Conservation (phyloP, 2,113 vertebrate genomes). For the Peromyscus leucopus region DNA sequence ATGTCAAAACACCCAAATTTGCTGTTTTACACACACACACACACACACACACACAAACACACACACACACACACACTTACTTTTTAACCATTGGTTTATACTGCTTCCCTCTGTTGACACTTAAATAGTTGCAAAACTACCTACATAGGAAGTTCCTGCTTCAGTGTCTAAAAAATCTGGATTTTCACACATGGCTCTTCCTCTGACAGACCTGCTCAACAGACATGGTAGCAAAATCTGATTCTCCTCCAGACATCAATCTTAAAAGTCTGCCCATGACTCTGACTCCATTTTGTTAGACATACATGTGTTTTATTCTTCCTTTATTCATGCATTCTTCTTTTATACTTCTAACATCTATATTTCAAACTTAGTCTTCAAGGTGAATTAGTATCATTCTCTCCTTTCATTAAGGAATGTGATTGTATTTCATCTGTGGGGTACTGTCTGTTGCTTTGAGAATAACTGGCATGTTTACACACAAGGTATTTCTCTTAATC, state of each 20-base stretch:
- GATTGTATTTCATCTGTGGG: neutral
- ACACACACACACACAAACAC: neutral
- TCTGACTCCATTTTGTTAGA: neutral
- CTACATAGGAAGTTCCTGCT: neutral
- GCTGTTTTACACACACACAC: neutral
- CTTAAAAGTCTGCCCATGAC: neutral
- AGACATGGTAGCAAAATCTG: too few relatives aligned
- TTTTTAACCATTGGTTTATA: conserved; percentile 49
- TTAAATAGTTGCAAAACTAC: neutral
- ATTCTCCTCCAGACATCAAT: neutral
- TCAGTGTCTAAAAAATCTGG: neutral
- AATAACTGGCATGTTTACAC: neutral
- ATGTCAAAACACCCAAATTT: conserved; percentile 17
- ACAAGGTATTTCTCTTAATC: neutral
- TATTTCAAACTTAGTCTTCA: neutral
- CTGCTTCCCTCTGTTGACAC: neutral
- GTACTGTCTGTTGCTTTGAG: neutral
- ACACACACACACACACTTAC: neutral
- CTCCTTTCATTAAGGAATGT: neutral
- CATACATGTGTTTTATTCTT: neutral
- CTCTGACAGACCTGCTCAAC: neutral
- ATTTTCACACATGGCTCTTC: neutral
- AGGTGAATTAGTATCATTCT: neutral
- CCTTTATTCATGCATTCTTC: neutral
- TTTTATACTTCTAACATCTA: neutral